Evolutionary conservation across 2,888 invertebrate species (phyloP), one percentile per base, ranked within the genome.

Genomic region (Hypomecis atomaria): DNA sequence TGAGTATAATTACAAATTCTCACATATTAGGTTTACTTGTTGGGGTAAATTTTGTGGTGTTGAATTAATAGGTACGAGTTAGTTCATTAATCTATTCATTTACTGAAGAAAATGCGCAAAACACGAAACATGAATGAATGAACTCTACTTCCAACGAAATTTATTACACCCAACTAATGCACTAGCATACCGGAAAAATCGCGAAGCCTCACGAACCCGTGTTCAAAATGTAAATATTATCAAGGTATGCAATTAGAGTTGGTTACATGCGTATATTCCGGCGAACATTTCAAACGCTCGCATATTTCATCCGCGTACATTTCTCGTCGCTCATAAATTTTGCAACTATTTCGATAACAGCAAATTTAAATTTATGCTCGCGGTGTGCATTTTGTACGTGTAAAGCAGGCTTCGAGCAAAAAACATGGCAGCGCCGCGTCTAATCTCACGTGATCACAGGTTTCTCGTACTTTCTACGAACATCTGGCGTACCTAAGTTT

Each of bases 301-400:
- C 79, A 85, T 87, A 84, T 79, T 78, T 86, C 84, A 88, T 86
- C 82, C 84, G 74, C 76, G 77, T 76, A 84, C 84, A 86, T 85
- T 85, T 80, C 85, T 80, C 78, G 77, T 71, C 69, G 82, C 78
- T 83, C 86, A 86, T 90, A 89, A 90, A 88, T 89, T 86, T 81
- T 78, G 78, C 83, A 86, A 88, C 87, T 87, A 89, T 90, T 90
- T 89, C 84, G 90, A 90, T 90, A 90, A 87, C 84, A 83, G 78
- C 82, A 86, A 90, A 89, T 89, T 90, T 86, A 87, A 90, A 90
- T 90, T 89, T 89, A 90, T 88, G 86, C 84, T 77, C 79, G 79
- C 75, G 82, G 86, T 82, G 85, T 88, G 89, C 87, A 86, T 87
- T 90, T 85, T 84, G 81, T 85, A 81, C 84, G 82, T 85, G 86